These are phyloP conservation scores for Fistularia tabacaria DNA, from an alignment of 2,797 vertebrate genomes.

Conservation along the genomic window DNA sequence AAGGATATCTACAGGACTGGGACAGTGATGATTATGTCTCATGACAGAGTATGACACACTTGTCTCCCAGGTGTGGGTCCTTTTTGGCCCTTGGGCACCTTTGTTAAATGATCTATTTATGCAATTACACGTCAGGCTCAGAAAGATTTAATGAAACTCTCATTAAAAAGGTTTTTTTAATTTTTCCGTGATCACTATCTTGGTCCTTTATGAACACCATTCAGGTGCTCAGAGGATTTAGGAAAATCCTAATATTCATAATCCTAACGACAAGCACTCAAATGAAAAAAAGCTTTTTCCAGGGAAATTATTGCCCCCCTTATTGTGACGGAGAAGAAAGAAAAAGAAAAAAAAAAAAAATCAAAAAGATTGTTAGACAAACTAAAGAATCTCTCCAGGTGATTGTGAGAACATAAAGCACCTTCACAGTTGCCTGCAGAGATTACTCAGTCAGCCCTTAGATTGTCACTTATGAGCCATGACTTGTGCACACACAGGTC, in stretches of 20 bases:
- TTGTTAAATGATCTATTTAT: slow-evolving; percentile 44
- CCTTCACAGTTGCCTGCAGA: slow-evolving; percentile 97
- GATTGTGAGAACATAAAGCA: slow-evolving; percentile 86
- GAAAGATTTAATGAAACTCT: slow-evolving; percentile 36
- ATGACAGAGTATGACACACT: slow-evolving; percentile 10
- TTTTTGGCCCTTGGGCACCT: slow-evolving; percentile 52
- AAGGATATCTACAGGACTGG: slow-evolving; percentile 4
- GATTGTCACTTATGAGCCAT: not conserved
- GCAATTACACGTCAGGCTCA: slow-evolving; percentile 37
- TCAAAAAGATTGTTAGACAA: slow-evolving; percentile 45
- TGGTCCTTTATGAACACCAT: slow-evolving; percentile 35
- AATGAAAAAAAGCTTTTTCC: no score
- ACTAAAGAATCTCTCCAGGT: slow-evolving; percentile 92
- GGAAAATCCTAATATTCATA: no score
- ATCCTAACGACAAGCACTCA: no score
- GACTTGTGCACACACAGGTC: slow-evolving; percentile 12
- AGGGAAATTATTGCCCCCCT: no score
- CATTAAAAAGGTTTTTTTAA: slow-evolving; percentile 11
- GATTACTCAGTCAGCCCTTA: slow-evolving; percentile 86
- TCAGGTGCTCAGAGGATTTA: slow-evolving; percentile 20
- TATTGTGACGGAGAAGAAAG: no score
- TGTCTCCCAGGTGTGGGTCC: slow-evolving; percentile 59
- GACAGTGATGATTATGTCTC: slow-evolving; percentile 9
- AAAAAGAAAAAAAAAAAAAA: no score
- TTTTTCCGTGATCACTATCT: slow-evolving; percentile 25